Evolutionary conservation across 2,888 invertebrate genomes (phyloP), one percentile per base, ranked within the genome.

Genomic region (Oligia latruncula): DNA sequence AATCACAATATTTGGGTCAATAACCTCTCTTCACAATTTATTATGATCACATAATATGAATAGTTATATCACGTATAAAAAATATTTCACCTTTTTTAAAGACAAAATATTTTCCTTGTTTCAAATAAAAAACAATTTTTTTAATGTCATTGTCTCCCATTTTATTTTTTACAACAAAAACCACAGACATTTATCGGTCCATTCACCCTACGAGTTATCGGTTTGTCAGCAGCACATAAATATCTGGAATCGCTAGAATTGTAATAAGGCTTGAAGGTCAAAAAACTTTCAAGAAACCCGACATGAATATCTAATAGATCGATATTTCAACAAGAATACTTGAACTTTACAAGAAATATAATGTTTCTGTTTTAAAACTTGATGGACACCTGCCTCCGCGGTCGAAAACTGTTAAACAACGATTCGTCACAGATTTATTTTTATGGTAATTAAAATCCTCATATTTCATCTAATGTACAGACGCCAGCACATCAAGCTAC

Each of bases 241-340:
- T 82, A 77, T 67, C 81, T 82, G 52, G 60, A 82, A 78, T 62
- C 67, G 35, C 20, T 79, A 71, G 86, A 86, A 87, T 86, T 23
- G 72, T 64, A 88, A 87, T 77, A 71, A 81, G 46, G 23, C 46
- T 60, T 55, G 68, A 81, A 84, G 88, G 84, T 88, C 74, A 88
- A 88, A 73, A 80, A 78, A 82, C 88, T 84, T 83, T 65, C 4
- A 73, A 67, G 13, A 77, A 0, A 77, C 83, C 17, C 20, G 74
- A 73, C 66, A 29, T 46, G 87, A 83, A 88, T 87, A 62, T 43
- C 1, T 64, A 60, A 78, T 11, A 40, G 5, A 11, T n/a, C n/a
- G 17, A 65, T 80, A 71, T 71, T 43, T 23, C 13, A 4, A 60
- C 49, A 64, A 13, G 68, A 23, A 52, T 23, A 62, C 9, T 15